Evolutionary conservation across 2,113 vertebrate species (phyloP).

Genomic region (Smithornis capensis): DNA sequence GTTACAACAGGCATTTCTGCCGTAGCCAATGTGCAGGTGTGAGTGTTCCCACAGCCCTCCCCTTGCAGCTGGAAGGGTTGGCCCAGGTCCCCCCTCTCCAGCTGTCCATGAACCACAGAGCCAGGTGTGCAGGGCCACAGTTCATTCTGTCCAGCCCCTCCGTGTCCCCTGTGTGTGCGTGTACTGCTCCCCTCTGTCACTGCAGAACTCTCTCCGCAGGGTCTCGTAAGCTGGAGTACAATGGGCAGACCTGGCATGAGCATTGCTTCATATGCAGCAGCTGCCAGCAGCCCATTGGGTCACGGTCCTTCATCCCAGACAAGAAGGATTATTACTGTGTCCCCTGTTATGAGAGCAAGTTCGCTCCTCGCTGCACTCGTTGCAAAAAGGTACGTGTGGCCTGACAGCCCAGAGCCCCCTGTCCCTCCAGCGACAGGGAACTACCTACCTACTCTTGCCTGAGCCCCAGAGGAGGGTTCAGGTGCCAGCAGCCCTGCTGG

Average conservation of each 20-base stretch:
- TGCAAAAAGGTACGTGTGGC: slow-evolving; percentile 88
- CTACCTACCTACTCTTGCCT: not conserved
- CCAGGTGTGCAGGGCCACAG: not conserved
- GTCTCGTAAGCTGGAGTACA: slow-evolving; percentile 94
- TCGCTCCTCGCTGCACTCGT: slow-evolving; percentile 93
- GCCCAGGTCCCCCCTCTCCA: not conserved
- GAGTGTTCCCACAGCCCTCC: not conserved
- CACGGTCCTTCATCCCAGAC: slow-evolving; percentile 97
- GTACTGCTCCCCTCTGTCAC: not conserved
- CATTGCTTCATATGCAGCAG: slow-evolving; percentile 95
- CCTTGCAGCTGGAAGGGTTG: not conserved
- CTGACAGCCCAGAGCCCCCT: not conserved
- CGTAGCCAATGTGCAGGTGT: not conserved
- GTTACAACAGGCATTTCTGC: not conserved
- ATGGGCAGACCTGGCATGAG: slow-evolving; percentile 95
- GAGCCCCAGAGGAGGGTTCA: not conserved
- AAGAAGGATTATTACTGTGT: slow-evolving; percentile 97
- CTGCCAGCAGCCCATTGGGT: slow-evolving; percentile 95
- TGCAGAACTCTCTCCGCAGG: slow-evolving; percentile 74
- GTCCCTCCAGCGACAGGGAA: not conserved
- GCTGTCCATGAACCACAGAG: not conserved
- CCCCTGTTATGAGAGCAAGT: slow-evolving; percentile 96
- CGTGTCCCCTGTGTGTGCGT: rapidly evolving
- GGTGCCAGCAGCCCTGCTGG: rapidly evolving
- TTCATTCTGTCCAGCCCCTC: not conserved